Conservation (phyloP, 2,888 invertebrate species). For the Amphipyra berbera region DNA sequence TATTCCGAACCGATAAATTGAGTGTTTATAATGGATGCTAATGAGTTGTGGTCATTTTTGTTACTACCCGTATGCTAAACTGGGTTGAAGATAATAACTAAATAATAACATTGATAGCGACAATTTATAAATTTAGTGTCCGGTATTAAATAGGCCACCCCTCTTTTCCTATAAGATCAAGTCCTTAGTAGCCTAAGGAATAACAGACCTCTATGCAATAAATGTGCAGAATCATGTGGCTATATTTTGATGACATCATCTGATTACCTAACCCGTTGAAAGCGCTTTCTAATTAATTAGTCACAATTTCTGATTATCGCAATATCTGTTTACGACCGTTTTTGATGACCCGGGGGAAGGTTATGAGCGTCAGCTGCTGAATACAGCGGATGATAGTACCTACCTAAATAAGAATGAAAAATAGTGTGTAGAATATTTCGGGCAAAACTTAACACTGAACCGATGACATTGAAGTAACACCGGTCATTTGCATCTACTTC, state of each 20-base stretch:
- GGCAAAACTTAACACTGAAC: constrained; percentile 3
- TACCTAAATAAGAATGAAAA: background rate
- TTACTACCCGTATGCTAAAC: constrained; percentile 12
- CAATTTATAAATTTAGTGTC: constrained; percentile 23
- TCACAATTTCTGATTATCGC: background rate
- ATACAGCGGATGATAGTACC: background rate
- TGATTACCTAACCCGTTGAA: background rate
- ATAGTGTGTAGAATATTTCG: background rate
- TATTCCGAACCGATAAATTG: constrained; percentile 59
- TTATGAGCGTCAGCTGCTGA: too few relatives aligned
- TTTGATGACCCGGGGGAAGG: background rate
- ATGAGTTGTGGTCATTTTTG: constrained; percentile 36
- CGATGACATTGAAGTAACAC: constrained; percentile 6
- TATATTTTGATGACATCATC: background rate
- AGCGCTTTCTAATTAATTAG: background rate
- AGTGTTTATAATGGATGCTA: constrained; percentile 64
- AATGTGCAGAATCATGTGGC: background rate
- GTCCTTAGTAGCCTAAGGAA: background rate
- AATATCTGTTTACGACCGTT: background rate
- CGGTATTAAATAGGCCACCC: constrained; percentile 20
- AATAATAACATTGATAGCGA: constrained; percentile 23
- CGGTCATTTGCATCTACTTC: constrained; percentile 3
- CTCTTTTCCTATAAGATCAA: constrained; percentile 3
- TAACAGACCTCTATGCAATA: background rate
- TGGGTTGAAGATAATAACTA: constrained; percentile 18